A percentile compares a stretch with the other conserved stretches of the same genome.
Evolutionary conservation across 2,888 invertebrate species (phyloP).

Genomic region (Leptopterna dolabrata): DNA sequence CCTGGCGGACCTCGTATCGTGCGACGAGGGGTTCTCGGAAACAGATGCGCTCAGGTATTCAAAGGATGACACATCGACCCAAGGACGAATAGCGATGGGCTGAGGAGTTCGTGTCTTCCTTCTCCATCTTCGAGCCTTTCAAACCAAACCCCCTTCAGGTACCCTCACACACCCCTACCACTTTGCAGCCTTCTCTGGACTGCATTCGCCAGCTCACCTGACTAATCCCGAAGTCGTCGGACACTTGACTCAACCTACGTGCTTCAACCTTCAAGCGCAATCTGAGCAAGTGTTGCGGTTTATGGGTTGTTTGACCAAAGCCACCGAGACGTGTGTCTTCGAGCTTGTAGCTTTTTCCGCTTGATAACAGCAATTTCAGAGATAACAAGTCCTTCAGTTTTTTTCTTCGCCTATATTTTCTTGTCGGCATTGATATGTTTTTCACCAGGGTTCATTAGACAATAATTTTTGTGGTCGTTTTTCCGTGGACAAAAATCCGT

Average conservation of each 20-base stretch:
- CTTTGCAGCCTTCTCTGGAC: neutral
- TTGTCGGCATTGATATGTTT: no score
- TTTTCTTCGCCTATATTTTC: no score
- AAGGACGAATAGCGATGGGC: slow-evolving; percentile 50
- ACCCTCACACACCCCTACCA: neutral
- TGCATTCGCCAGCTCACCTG: neutral
- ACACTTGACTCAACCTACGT: slow-evolving; percentile 3
- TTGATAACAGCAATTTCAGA: neutral
- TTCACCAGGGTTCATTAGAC: no score
- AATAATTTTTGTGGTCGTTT: no score
- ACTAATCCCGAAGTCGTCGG: neutral
- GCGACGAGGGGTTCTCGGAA: slow-evolving; percentile 16
- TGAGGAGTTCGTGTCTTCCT: slow-evolving; percentile 39
- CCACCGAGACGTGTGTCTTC: neutral
- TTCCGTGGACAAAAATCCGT: no score
- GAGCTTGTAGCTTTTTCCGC: neutral
- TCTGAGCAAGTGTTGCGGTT: neutral
- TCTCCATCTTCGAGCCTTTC: neutral
- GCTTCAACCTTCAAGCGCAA: neutral
- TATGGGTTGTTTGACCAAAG: neutral
- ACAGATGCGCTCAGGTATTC: slow-evolving; percentile 47
- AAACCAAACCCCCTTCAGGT: neutral
- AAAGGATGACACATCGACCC: slow-evolving; percentile 43
- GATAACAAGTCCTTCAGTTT: neutral
- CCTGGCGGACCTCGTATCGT: neutral